A percentile compares a stretch with the other conserved stretches of the same genome.
Evolutionary conservation across 1,140 invertebrate species (phyloP).

Genomic region (Drosophila gunungcola): DNA sequence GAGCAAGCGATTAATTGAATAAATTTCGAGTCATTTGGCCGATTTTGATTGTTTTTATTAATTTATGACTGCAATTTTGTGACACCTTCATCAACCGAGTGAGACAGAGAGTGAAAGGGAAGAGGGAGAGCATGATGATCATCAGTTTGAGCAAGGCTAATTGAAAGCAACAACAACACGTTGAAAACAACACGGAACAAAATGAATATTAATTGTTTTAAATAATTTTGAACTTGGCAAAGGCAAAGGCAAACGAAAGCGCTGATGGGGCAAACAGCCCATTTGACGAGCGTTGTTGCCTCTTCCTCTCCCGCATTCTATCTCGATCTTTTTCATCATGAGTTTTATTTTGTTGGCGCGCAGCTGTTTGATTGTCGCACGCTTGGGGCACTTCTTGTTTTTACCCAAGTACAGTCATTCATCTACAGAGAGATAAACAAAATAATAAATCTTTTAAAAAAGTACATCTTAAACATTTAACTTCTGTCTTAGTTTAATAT

Average conservation of each 20-base stretch:
- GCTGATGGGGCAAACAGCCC: constrained; percentile 36
- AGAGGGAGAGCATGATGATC: constrained; percentile 9
- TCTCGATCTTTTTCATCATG: constrained; percentile 24
- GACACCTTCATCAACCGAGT: constrained; percentile 61
- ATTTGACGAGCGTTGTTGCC: constrained; percentile 37
- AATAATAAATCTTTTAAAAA: too few relatives aligned
- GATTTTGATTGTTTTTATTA: constrained; percentile 66
- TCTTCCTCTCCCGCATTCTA: constrained; percentile 12
- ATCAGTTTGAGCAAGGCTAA: constrained; percentile 42
- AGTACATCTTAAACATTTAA: too few relatives aligned
- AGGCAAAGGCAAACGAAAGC: constrained; percentile 48
- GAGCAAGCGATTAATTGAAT: constrained; percentile 41
- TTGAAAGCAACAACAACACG: constrained; percentile 56
- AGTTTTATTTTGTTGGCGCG: constrained; percentile 43
- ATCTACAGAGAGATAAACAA: too few relatives aligned
- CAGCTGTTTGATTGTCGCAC: constrained; percentile 71
- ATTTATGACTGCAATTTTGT: constrained; percentile 75
- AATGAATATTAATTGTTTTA: constrained; percentile 83
- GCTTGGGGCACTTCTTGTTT: constrained; percentile 25
- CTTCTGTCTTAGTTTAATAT: too few relatives aligned
- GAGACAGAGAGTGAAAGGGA: background rate
- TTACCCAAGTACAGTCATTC: background rate
- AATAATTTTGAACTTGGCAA: constrained; percentile 83
- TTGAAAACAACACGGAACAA: constrained; percentile 57
- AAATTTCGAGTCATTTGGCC: constrained; percentile 46